phyloP scores from a whole-genome alignment of 2,113 vertebrate genomes.

The Poecilia latipinna region DNA sequence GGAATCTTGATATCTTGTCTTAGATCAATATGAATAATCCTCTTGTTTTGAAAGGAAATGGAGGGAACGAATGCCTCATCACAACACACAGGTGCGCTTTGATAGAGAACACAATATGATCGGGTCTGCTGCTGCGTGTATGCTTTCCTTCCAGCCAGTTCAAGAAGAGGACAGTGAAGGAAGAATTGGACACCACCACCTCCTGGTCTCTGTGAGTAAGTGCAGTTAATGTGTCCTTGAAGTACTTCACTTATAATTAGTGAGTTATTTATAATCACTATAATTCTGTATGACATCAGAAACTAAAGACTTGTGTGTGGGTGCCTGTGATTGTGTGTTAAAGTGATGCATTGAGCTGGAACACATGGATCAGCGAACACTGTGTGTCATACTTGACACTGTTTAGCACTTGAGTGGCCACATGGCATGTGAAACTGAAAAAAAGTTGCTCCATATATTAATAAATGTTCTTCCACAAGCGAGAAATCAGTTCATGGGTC shows the following conservation, averaged over 20 bases:
- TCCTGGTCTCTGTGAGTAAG: constrained; percentile 26
- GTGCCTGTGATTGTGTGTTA: not conserved
- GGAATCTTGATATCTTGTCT: constrained; percentile 10
- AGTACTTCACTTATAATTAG: not conserved
- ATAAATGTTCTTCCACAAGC: not conserved
- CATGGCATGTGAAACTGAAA: not conserved
- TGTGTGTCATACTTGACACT: not conserved
- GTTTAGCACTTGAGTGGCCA: not conserved
- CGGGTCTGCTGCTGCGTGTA: not conserved
- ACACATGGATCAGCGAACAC: not conserved
- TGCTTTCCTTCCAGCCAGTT: not conserved
- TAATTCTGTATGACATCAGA: not conserved
- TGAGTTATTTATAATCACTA: no score
- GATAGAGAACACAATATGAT: not conserved
- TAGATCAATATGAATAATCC: not conserved
- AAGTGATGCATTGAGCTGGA: not conserved
- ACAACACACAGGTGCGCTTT: not conserved
- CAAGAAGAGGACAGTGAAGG: not conserved
- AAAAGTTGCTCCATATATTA: no score
- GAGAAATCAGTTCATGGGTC: not conserved
- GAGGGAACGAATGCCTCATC: not conserved
- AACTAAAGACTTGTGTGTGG: no score
- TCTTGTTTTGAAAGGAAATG: constrained; percentile 2
- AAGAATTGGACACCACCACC: constrained; percentile 19
- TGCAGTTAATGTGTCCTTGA: constrained; percentile 1